Percentiles rank a stretch among this genome's conserved stretches.
phyloP scores from a whole-genome alignment of 2,888 invertebrate genomes.

The Orthosia gracilis region DNA sequence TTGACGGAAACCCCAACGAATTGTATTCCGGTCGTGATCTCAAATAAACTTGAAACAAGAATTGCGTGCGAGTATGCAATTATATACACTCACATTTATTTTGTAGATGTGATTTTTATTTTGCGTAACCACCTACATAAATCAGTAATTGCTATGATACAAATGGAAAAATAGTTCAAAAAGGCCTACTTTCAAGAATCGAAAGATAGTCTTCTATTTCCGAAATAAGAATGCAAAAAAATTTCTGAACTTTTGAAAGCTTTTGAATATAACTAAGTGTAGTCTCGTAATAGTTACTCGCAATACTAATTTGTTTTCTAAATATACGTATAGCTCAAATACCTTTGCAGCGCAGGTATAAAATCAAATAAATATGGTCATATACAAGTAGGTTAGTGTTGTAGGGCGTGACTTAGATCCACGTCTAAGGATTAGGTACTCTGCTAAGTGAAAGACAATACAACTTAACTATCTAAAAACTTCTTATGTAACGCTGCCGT shows the following conservation, averaged over 20 bases:
- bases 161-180: background rate
- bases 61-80: constrained; percentile 44
- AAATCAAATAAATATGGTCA: background rate
- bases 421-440: constrained; percentile 47
- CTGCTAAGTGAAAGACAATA: constrained; percentile 55
- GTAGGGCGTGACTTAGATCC: constrained; percentile 55
- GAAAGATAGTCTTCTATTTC: background rate
- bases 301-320: background rate
- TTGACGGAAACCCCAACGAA: constrained; percentile 33
- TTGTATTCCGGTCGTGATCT: constrained; percentile 34
- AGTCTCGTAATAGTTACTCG: no score
- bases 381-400: constrained; percentile 10
- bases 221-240: constrained; percentile 1
- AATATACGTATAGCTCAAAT: background rate
- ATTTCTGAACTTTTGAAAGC: background rate
- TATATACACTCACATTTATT: constrained; percentile 10
- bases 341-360: no score
- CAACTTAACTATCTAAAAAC: constrained; percentile 13
- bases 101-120: background rate
- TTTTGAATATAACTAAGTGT: background rate
- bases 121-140: background rate
- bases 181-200: background rate
- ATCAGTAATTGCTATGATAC: background rate
- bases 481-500: constrained; percentile 18
- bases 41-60: constrained; percentile 48